Base-by-base conservation (phyloP, 1,140 invertebrate genomes). In the Notospermus geniculatus region DNA sequence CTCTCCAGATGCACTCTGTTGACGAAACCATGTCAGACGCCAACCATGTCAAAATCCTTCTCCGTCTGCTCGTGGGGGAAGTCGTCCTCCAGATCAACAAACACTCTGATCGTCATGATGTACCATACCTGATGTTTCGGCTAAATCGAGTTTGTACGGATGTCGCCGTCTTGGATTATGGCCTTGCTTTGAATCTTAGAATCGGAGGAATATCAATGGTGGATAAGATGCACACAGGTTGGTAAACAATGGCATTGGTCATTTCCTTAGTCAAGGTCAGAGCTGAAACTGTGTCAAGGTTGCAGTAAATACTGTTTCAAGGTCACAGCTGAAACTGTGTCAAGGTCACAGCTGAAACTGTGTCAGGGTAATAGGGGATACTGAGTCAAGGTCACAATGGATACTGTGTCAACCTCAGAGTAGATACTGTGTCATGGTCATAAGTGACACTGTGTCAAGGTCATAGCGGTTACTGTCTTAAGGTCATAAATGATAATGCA, bases 11-110 rank as follows among this genome's bases (percentile, higher is more conserved):
- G 28, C 90, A 89, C 19, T 89, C 90, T 9, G 90, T 93, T 66
- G 90, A 93, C 73, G 91, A 92, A 70, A 91, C 90, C 70, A 86
- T 90, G 2, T 92, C 90, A 0, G 87, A 88, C 0, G 87, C 85
- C 66, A 92, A 92, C 76, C 86, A 84, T 58, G 89, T 92, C 52
- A 86, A 85, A 61, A 83, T 88, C 22, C 82, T 91, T 46, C 82
- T 90, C 56, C 82, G 91, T 66, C 86, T 91, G 69, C 85, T 89
- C 19, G 83, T 91, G 46, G 89, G 88, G 79, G 86, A 90, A 83
- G 74, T 85, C 25, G 79, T 84, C 0, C 63, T 85, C 13, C 82
- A 84, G 58, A 63, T 90, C 13, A 88, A 87, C 0, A 86, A 71
- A 65, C 69, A 68, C 9, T 53, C 64, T 62, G 39, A 69, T 59